Conservation (phyloP, 2,888 invertebrate genomes). For the Bombylius discolor region DNA sequence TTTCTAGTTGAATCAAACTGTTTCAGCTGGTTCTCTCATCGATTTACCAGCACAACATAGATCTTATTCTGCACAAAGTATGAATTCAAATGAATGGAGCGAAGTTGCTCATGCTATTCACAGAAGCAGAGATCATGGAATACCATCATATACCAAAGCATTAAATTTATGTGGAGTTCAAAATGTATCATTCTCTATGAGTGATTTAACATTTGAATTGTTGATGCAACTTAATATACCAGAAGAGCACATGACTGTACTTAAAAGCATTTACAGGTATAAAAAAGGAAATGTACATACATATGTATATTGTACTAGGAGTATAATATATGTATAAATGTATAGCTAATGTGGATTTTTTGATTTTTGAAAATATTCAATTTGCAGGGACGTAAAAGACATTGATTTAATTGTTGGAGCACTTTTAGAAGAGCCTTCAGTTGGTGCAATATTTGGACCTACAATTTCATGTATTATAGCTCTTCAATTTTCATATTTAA, state of each 20-base stretch:
- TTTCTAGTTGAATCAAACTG: constrained; percentile 44
- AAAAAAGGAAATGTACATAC: too few species aligned
- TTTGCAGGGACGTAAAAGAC: constrained; percentile 51
- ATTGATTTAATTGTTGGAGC: constrained; percentile 77
- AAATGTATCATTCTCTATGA: background rate
- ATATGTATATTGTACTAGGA: background rate
- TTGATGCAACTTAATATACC: background rate
- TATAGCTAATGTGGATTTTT: too few species aligned
- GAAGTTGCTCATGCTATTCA: constrained; percentile 45
- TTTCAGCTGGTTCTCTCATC: constrained; percentile 48
- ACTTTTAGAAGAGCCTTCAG: constrained; percentile 61
- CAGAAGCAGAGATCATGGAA: constrained; percentile 65
- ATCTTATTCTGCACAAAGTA: constrained; percentile 28
- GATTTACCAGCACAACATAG: constrained; percentile 46
- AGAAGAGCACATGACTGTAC: constrained; percentile 2
- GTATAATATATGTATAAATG: background rate
- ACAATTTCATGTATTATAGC: constrained; percentile 80
- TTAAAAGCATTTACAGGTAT: constrained; percentile 5
- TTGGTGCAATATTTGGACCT: constrained; percentile 74
- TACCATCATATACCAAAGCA: constrained; percentile 58
- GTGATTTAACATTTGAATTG: background rate
- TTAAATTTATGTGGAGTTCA: constrained; percentile 44
- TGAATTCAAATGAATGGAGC: constrained; percentile 40
- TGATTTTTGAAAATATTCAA: too few species aligned
- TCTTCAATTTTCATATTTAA: constrained; percentile 66